Evolutionary conservation across 2,113 vertebrate genomes (phyloP), one percentile per base, ranked within the genome.

Genomic region (Pseudois nayaur): DNA sequence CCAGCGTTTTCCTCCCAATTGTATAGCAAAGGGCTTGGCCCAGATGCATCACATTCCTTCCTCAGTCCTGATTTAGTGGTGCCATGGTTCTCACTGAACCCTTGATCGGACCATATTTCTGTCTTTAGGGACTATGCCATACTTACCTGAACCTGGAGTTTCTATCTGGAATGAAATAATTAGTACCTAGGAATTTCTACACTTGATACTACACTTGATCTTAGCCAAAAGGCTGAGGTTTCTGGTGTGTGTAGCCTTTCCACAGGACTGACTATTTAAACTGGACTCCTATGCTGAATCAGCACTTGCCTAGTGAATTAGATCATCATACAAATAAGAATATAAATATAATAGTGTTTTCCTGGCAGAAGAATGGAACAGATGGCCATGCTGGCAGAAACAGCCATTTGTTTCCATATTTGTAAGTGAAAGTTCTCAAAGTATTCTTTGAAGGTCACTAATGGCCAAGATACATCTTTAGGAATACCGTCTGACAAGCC

Each of bases 321-420:
- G 5, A 40, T n/a, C 27, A n/a, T n/a, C 12, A 12, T 8, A 1
- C 3, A 64, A 15, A 14, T 25, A 6, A 27, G 23, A 3, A 25
- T 11, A 62, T 60, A 43, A 21, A 29, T 16, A 12, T 7, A 50
- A 62, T 14, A 25, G n/a, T 45, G 15, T 27, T 12, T 95, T 29
- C 21, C n/a, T 29, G 25, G n/a, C 27, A 83, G 8, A 12, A 74
- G 13, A 64, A 3, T 10, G 43, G 7, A 11, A 4, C 43, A 45
- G 67, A 86, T 23, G 67, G 11, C 16, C 25, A 23, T 33, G 6
- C 25, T 8, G 3, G 31, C 17, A 45, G 29, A 60, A 29, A n/a
- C 3, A 25, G 3, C 5, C 1, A 0, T 17, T 40, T 4, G 10
- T 43, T 60, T 40, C 50, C 5, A 5, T 50, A 6, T 55, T 67